A percentile compares a stretch with the other conserved stretches of the same genome.
Evolutionary conservation across 2,113 vertebrate species (phyloP).

Genomic region (Sitta europaea): DNA sequence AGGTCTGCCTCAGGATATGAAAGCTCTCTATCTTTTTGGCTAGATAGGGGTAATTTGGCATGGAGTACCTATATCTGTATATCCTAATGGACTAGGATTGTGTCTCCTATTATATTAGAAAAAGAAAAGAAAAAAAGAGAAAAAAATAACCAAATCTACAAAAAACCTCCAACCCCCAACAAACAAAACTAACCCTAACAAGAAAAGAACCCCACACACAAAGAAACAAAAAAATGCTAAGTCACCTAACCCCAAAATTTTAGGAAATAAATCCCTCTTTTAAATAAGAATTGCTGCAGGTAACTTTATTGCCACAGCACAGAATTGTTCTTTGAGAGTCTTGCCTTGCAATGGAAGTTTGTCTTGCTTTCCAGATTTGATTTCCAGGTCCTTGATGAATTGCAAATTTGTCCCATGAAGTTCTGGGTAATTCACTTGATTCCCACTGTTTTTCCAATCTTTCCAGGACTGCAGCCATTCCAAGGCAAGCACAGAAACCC

Average conservation of each 20-base stretch:
- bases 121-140: accelerated
- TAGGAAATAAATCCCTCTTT: not conserved
- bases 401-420: not conserved
- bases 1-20: not conserved
- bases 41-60: not conserved
- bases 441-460: not conserved
- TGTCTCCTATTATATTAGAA: not conserved
- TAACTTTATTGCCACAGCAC: not conserved
- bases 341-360: not conserved
- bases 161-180: accelerated
- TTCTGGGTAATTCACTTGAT: not conserved
- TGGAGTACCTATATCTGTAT: not conserved
- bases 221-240: not conserved
- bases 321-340: not conserved
- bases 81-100: not conserved
- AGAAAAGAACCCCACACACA: not conserved
- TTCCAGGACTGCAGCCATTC: not conserved
- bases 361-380: not conserved
- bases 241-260: not conserved
- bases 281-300: not conserved
- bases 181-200: not conserved
- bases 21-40: not conserved
- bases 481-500: constrained; percentile 22
- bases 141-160: not conserved
- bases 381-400: not conserved